phyloP scores from a whole-genome alignment of 1,140 invertebrate genomes.

The Melitaea cinxia region DNA sequence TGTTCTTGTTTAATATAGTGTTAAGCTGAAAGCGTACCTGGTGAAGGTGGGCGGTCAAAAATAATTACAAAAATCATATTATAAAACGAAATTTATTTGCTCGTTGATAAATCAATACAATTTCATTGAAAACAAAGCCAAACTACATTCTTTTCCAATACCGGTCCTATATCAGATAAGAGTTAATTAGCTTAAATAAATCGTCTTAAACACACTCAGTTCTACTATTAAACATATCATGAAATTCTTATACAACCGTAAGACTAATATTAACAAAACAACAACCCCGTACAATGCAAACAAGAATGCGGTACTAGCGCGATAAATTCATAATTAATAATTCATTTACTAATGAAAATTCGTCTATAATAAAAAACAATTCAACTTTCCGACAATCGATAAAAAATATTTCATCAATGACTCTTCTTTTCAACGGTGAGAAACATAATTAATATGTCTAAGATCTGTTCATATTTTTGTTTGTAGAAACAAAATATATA shows the following conservation, averaged over 20 bases:
- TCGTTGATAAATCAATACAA: conserved; percentile 79
- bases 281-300: conserved; percentile 68
- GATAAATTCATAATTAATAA: background rate
- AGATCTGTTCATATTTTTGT: conserved; percentile 4
- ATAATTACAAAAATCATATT: conserved; percentile 81
- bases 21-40: conserved; percentile 62
- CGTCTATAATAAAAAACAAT: conserved; percentile 9
- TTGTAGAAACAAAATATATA: conserved; percentile 19
- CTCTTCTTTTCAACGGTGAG: background rate
- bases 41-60: conserved; percentile 70
- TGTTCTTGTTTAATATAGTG: conserved; percentile 62
- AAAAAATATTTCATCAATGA: conserved; percentile 5
- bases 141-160: conserved; percentile 59
- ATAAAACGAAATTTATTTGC: conserved; percentile 78
- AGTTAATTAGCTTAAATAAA: conserved; percentile 68
- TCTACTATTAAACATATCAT: conserved; percentile 66
- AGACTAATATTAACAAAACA: conserved; percentile 75
- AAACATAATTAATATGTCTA: background rate
- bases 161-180: conserved; percentile 64
- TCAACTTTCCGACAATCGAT: conserved; percentile 12
- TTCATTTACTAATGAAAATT: conserved; percentile 22
- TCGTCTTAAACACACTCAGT: conserved; percentile 62
- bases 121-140: conserved; percentile 76
- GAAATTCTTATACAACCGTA: conserved; percentile 65
- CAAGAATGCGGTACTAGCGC: conserved; percentile 41